Percentiles rank a stretch among this genome's conserved stretches.
Evolutionary conservation across 2,888 invertebrate genomes (phyloP).

Genomic region (Zaprionus obscuricornis): DNA sequence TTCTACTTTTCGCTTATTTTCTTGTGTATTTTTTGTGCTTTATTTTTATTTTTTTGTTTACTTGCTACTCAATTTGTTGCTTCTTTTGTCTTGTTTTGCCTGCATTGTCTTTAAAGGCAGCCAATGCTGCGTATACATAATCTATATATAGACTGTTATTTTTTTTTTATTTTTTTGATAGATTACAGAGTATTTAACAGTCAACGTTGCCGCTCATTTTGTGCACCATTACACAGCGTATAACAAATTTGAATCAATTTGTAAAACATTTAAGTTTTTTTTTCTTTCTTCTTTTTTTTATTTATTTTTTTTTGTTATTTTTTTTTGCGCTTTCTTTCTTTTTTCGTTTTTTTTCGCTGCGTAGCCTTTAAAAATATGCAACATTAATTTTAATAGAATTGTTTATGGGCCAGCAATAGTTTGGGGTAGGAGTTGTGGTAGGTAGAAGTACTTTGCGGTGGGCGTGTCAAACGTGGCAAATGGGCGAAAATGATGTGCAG

Average conservation of each 20-base stretch:
- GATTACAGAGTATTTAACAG: slow-evolving; percentile 36
- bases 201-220: slow-evolving; percentile 1
- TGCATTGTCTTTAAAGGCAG: slow-evolving; percentile 4
- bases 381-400: slow-evolving; percentile 78
- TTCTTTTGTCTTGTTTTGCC: slow-evolving; percentile 21
- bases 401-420: slow-evolving; percentile 59
- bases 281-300: slow-evolving; percentile 15
- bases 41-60: slow-evolving; percentile 37
- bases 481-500: slow-evolving; percentile 50
- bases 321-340: background rate
- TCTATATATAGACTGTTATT: background rate
- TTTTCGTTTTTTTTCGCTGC: slow-evolving; percentile 25
- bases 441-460: no score
- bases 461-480: background rate
- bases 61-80: slow-evolving; percentile 61
- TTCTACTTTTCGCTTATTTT: slow-evolving; percentile 5
- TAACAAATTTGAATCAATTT: slow-evolving; percentile 69
- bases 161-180: slow-evolving; percentile 12
- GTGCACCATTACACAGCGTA: slow-evolving; percentile 35
- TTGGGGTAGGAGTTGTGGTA: slow-evolving; percentile 9
- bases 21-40: slow-evolving; percentile 14
- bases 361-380: slow-evolving; percentile 64
- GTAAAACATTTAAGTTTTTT: slow-evolving; percentile 61
- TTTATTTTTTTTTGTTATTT: slow-evolving; percentile 22
- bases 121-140: background rate